These are phyloP conservation scores for Aphelinus atriplicis DNA, from an alignment of 1,140 invertebrate genomes.

Conservation along the genomic window DNA sequence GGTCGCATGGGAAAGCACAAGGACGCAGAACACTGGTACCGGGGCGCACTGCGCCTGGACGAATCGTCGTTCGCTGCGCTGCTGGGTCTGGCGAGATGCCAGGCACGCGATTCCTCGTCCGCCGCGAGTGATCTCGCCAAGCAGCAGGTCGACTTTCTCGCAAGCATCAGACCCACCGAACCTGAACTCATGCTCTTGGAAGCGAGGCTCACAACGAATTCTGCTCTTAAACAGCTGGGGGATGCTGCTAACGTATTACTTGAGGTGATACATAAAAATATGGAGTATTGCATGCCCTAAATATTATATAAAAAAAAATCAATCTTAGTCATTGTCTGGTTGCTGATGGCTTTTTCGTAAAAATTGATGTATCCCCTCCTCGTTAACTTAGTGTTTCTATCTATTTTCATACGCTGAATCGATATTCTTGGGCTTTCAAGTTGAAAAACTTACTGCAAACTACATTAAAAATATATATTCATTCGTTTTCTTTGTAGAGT, in stretches of 20 bases:
- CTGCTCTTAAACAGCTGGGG: neutral
- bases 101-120: constrained; percentile 70
- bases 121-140: constrained; percentile 74
- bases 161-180: constrained; percentile 79
- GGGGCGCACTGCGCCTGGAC: constrained; percentile 83
- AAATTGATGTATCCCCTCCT: too few relatives aligned
- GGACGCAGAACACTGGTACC: constrained; percentile 83
- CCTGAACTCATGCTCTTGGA: constrained; percentile 59
- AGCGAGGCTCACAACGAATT: neutral
- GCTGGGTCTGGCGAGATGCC: constrained; percentile 83
- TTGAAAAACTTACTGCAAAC: too few relatives aligned
- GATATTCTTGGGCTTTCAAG: too few relatives aligned
- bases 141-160: constrained; percentile 87
- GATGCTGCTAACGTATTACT: constrained; percentile 7
- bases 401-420: too few relatives aligned
- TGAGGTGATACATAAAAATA: neutral
- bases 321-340: too few relatives aligned
- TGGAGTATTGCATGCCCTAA: too few relatives aligned
- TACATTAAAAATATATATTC: too few relatives aligned
- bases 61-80: constrained; percentile 83
- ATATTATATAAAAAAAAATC: too few relatives aligned
- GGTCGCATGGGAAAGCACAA: constrained; percentile 77
- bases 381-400: too few relatives aligned
- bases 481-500: constrained; percentile 9
- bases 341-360: too few relatives aligned